Evolutionary conservation across 2,113 vertebrate genomes (phyloP), one percentile per base, ranked within the genome.

Genomic region (Dipodomys ordii): DNA sequence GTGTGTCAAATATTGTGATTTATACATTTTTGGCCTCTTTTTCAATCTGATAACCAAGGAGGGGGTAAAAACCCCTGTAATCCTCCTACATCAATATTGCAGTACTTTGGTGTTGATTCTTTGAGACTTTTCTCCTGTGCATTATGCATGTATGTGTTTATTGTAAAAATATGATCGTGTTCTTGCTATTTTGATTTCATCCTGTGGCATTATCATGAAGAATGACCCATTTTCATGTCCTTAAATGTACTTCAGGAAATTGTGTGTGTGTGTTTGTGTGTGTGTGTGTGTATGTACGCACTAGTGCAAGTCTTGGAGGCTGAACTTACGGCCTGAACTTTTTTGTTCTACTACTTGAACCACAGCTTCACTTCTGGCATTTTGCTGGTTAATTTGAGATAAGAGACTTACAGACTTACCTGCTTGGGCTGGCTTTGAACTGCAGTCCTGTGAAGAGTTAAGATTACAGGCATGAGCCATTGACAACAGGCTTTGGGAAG

Each of bases 191-290:
- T 81, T 83, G 73, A 1, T 77, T 94, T 62, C 12, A 25, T 86
- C 78, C 27, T 2, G 5, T 57, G 1, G 11, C 87, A 69, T 64
- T 89, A 39, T 69, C 78, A 76, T 57, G 30, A 90, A 22, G 74
- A 72, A 1, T 28, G 39, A 57, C 15, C 53, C 12, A 57, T 57
- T 69, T 57, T 69, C 28, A 12, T 64, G 15, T 62, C 35, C 27
- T 88, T 85, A 90, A 90, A 62, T 91, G 82, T 57, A 71, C 32
- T 32, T 71, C 16, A 73, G 35, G 76, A 53, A 67, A 57, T 18
- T 16, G 15, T 57, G 15, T 57, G 15, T 57, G 15, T 57, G 15
- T 57, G 15, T 57, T 8, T 57, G 53, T 57, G 53, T 57, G 53
- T 4, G 53, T 18, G 53, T 3, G 53, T 19, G 53, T 18, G 49